Percentiles rank a stretch among this genome's conserved stretches.
Evolutionary conservation across 1,140 invertebrate species (phyloP).

Genomic region (Geopemphigus sp.): DNA sequence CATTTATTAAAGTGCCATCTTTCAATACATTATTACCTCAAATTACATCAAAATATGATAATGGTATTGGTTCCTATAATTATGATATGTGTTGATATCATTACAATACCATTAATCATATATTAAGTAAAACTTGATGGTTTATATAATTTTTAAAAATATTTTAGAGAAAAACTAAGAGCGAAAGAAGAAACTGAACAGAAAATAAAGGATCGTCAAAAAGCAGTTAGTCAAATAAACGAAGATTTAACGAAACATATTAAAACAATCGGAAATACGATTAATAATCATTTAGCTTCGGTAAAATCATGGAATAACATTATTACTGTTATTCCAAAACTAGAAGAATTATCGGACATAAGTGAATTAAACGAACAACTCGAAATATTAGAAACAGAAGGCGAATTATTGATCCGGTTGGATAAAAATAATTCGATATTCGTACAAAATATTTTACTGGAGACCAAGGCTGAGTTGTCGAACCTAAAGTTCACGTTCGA

Average conservation of each 20-base stretch:
- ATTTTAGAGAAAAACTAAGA: conserved; percentile 58
- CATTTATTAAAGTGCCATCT: too few relatives aligned
- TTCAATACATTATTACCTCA: too few relatives aligned
- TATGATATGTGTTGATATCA: too few relatives aligned
- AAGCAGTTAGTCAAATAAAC: background rate
- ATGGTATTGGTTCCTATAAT: too few relatives aligned
- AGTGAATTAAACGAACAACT: background rate
- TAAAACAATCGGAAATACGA: background rate
- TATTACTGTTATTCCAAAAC: background rate
- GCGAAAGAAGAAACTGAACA: conserved; percentile 38
- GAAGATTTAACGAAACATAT: background rate
- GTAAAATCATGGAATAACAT: conserved; percentile 5
- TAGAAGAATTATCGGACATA: background rate
- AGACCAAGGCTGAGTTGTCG: background rate
- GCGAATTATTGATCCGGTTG: background rate
- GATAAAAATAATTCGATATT: background rate
- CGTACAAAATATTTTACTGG: conserved; percentile 1
- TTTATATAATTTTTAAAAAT: background rate
- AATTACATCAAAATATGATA: too few relatives aligned
- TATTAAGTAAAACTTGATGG: too few relatives aligned
- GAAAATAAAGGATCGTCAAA: conserved; percentile 27
- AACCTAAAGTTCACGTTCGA: conserved; percentile 1
- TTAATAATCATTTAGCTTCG: background rate
- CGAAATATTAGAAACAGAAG: background rate
- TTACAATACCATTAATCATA: too few relatives aligned